Evolutionary conservation across 2,888 invertebrate genomes (phyloP), one percentile per base, ranked within the genome.

Genomic region (Phlogophora meticulosa): DNA sequence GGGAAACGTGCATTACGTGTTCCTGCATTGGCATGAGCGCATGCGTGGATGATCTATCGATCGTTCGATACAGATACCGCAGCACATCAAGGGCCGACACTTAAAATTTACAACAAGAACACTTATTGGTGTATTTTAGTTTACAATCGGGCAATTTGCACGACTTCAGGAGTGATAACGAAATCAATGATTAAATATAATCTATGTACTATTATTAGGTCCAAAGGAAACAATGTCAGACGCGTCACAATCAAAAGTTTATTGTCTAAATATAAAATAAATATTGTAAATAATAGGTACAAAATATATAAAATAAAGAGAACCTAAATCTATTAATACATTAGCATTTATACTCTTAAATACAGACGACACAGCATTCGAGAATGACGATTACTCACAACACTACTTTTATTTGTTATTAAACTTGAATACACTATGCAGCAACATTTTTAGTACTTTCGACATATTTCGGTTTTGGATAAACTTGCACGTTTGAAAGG

Each of bases 261-360:
- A 82, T 81, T 80, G 46, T 42, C 61, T 74, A 53, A 75, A 62
- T 75, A 62, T 66, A 68, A 74, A 78, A 81, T 82, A 82, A 82
- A 81, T 78, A 80, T 57, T 56, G 46, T 71, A 63, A 66, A 46
- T 67, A 62, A 56, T 73, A 58, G 17, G 56, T 59, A 51, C 22
- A 53, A 58, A 76, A 71, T 48, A 53, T 46, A 34, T 28, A 46
- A 67, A 61, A 34, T 45, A 38, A 17, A 36, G 22, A 40, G 24
- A 51, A 61, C 53, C 28, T 71, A 59, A 46, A 40, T 61, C 49
- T 71, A 74, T 43, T 46, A 53, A 48, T 61, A 75, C 59, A 59
- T 42, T 43, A 74, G 55, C 58, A 59, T 56, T 46, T 60, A 55
- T 51, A 52, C 34, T 59, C 11, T 20, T 67, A 62, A 59, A 66